A percentile compares a stretch with the other conserved stretches of the same genome.
Evolutionary conservation across 92 coral and sea anemone genomes (phyloP).

Genomic region (Parazoanthus atlanticus): DNA sequence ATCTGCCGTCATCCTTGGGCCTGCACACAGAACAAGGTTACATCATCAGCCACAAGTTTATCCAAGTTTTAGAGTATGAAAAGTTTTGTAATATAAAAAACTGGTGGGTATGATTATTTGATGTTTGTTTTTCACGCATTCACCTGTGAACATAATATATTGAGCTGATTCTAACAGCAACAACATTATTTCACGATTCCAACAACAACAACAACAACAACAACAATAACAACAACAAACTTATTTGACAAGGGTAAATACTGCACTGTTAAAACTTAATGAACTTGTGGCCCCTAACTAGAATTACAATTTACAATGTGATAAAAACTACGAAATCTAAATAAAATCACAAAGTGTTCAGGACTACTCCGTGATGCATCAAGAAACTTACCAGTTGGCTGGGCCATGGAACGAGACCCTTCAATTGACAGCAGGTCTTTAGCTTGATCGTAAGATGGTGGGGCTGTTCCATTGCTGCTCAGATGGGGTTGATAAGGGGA

Average conservation of each 20-base stretch:
- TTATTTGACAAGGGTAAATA: neutral
- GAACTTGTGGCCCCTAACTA: neutral
- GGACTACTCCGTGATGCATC: neutral
- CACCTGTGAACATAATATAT: no score
- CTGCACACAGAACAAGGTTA: neutral
- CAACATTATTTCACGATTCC: no score
- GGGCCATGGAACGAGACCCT: constrained; percentile 15
- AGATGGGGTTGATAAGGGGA: constrained; percentile 4
- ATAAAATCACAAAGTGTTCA: neutral
- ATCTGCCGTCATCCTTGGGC: constrained; percentile 69
- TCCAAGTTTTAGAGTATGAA: no score
- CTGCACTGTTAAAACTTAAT: neutral
- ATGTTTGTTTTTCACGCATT: no score
- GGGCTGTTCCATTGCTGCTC: constrained; percentile 52
- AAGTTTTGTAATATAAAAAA: no score
- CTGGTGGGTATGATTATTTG: no score
- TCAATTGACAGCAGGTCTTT: constrained; percentile 51
- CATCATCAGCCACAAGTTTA: neutral
- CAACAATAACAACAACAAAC: neutral
- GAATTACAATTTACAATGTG: neutral
- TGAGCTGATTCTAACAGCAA: no score
- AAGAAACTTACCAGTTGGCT: constrained; percentile 16
- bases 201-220: no score
- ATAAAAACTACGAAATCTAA: neutral
- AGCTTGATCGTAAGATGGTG: constrained; percentile 86